These are phyloP conservation scores for Gandaritis pyraliata DNA, from an alignment of 2,888 invertebrate genomes.

Conservation along the genomic window DNA sequence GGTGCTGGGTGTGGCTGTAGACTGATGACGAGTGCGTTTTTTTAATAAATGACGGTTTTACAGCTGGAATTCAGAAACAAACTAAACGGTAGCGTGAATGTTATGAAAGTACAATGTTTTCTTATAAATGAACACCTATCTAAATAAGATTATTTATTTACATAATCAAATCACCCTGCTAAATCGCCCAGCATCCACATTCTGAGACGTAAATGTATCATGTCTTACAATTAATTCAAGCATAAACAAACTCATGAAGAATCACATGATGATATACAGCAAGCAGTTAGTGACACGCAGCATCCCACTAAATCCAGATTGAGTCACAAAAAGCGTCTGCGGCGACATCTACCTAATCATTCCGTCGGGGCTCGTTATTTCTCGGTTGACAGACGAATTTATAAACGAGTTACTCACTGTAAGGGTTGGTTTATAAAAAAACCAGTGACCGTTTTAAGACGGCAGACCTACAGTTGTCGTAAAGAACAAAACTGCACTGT, in stretches of 20 bases:
- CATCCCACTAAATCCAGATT: slow-evolving; percentile 36
- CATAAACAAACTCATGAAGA: not conserved
- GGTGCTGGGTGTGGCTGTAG: not conserved
- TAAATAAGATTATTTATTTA: too few species aligned
- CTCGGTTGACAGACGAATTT: slow-evolving; percentile 64
- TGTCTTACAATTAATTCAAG: too few species aligned
- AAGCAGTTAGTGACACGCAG: slow-evolving; percentile 22
- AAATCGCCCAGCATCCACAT: too few species aligned
- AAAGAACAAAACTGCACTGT: too few species aligned
- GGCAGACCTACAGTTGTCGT: not conserved
- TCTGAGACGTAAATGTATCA: too few species aligned
- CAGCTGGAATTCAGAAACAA: too few species aligned
- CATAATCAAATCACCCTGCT: too few species aligned
- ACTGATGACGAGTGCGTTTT: slow-evolving; percentile 1
- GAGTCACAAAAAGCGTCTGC: slow-evolving; percentile 45
- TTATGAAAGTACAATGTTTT: too few species aligned
- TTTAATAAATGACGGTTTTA: too few species aligned
- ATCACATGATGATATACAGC: slow-evolving; percentile 7
- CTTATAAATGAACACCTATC: too few species aligned
- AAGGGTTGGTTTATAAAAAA: not conserved
- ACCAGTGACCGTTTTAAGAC: too few species aligned
- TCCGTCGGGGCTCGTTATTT: slow-evolving; percentile 60
- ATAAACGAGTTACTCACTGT: slow-evolving; percentile 40
- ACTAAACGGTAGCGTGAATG: too few species aligned
- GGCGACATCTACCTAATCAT: slow-evolving; percentile 52